Evolutionary conservation across 2,797 vertebrate genomes (phyloP), one percentile per base, ranked within the genome.

Genomic region (Rhabdomys pumilio): DNA sequence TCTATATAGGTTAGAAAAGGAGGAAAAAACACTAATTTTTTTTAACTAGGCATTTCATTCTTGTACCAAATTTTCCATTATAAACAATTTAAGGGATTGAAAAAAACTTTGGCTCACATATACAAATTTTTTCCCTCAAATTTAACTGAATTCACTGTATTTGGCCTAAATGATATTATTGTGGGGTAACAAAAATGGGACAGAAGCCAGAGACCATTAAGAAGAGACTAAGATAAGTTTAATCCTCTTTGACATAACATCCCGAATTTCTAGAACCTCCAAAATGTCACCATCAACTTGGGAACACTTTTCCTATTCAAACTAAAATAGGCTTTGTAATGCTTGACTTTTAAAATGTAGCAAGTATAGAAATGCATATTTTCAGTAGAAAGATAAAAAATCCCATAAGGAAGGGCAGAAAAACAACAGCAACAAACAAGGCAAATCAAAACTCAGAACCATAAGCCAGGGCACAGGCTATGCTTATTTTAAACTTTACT

Each of bases 291-390:
- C 34, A 55, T 61, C 1, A 44, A 13, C 9, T 50, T 22, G 47
- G 31, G 14, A 63, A 84, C 26, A 84, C 26, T 29, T 63, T 41
- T 63, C 26, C 41, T 31, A 84, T 44, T 81, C n/a, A 57, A 57
- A 57, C 5, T 22, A 61, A 10, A 85, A 63, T 34, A 67, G 2
- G 17, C 29, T 79, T 44, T 85, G 29, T 38, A 93, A 59, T 73
- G 24, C 50, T 75, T 95, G 34, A 65, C 91, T 91, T 41, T 53
- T 67, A 73, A 84, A 88, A 83, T 38, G 67, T 76, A 91, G 44
- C 12, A 77, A 77, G 50, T 61, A 29, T 15, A 93, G 50, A 87
- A 9, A 72, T 69, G 19, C 57, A 17, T 20, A 53, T 63, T 75
- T 91, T 80, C 53, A 89, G 92, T 77, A 63, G 38, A 67, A 12